Conservation (phyloP, 2,888 invertebrate species). For the Theretra japonica region DNA sequence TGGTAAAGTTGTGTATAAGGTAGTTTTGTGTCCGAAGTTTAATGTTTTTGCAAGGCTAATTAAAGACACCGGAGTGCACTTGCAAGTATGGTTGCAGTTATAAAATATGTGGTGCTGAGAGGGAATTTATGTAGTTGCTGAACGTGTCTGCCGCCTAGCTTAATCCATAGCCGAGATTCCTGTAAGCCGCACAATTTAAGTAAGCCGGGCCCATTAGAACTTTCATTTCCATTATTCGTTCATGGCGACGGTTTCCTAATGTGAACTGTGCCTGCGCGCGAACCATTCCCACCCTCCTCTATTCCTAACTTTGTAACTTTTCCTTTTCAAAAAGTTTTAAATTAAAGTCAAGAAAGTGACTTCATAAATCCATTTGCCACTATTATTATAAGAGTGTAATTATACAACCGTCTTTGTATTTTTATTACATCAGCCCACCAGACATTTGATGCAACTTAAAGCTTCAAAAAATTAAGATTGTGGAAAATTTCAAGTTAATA, state of each 20-base stretch:
- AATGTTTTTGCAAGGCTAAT: slow-evolving; percentile 21
- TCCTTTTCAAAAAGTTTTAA: slow-evolving; percentile 60
- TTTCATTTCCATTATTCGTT: slow-evolving; percentile 71
- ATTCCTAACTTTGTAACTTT: slow-evolving; percentile 57
- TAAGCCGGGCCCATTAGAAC: slow-evolving; percentile 70
- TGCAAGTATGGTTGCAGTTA: slow-evolving; percentile 18
- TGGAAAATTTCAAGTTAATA: too few species aligned
- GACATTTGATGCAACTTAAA: background rate
- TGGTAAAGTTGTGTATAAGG: background rate
- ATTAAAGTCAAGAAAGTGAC: slow-evolving; percentile 55
- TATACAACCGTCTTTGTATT: slow-evolving; percentile 14
- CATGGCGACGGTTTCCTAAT: slow-evolving; percentile 64
- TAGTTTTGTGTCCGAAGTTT: slow-evolving; percentile 6
- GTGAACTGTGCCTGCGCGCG: slow-evolving; percentile 59
- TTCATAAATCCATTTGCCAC: slow-evolving; percentile 52
- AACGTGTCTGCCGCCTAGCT: slow-evolving; percentile 65
- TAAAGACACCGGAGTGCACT: slow-evolving; percentile 10
- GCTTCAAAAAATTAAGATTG: background rate
- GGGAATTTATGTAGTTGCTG: slow-evolving; percentile 72
- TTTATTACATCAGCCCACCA: background rate
- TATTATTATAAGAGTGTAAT: slow-evolving; percentile 40
- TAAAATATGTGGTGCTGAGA: slow-evolving; percentile 47
- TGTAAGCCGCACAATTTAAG: slow-evolving; percentile 72
- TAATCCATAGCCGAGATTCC: slow-evolving; percentile 69
- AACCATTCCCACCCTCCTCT: slow-evolving; percentile 61